Evolutionary conservation across 1,140 invertebrate species (phyloP).

Genomic region (Forficula auricularia): DNA sequence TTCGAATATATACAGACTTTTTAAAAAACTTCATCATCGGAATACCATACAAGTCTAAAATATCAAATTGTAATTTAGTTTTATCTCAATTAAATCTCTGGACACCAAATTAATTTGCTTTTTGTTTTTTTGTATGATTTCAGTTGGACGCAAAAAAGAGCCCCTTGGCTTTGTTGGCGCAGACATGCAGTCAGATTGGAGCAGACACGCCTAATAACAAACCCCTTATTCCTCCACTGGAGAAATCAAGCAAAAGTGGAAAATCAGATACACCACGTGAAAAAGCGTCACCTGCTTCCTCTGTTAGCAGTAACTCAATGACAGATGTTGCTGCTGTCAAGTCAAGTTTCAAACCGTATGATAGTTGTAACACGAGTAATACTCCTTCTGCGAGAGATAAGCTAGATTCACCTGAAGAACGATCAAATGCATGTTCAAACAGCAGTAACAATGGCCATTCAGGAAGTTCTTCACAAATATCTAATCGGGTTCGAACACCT

Average conservation of each 20-base stretch:
- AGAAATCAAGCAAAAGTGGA: conserved; percentile 28
- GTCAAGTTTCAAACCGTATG: conserved; percentile 53
- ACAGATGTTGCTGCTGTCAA: conserved; percentile 26
- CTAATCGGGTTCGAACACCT: conserved; percentile 32
- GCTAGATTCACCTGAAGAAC: conserved; percentile 36
- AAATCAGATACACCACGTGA: conserved; percentile 33
- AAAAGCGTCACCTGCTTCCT: conserved; percentile 32
- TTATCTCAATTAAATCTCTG: too few relatives aligned
- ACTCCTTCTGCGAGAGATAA: conserved; percentile 32
- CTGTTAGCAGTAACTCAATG: conserved; percentile 20
- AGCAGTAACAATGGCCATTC: conserved; percentile 18
- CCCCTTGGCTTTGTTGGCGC: conserved; percentile 77
- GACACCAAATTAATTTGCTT: background rate
- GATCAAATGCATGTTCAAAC: conserved; percentile 21
- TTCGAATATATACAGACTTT: too few relatives aligned
- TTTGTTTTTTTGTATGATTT: conserved; percentile 29
- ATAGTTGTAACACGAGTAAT: conserved; percentile 33
- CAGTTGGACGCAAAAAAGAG: conserved; percentile 92
- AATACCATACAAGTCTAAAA: too few relatives aligned
- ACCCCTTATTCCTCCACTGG: conserved; percentile 38
- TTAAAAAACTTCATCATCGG: too few relatives aligned
- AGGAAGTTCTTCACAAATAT: too few relatives aligned
- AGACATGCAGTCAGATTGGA: conserved; percentile 90
- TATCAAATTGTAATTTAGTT: too few relatives aligned
- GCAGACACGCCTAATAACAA: conserved; percentile 58